Percentiles rank a stretch among this genome's conserved stretches.
phyloP scores from a whole-genome alignment of 1,140 invertebrate species.

The Odontomachus brunneus region DNA sequence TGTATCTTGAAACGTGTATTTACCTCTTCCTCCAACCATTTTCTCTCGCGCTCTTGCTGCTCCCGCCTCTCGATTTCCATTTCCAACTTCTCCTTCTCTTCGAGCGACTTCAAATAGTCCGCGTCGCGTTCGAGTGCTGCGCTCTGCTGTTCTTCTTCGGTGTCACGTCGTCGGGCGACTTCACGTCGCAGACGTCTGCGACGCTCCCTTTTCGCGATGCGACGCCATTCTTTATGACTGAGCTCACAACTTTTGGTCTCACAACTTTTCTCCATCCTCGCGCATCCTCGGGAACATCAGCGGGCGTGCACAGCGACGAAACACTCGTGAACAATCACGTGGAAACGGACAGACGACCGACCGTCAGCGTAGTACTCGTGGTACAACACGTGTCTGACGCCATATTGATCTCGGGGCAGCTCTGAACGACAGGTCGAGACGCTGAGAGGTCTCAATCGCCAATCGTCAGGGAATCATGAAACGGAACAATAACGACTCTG shows the following conservation, averaged over 20 bases:
- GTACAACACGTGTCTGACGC: conserved; percentile 52
- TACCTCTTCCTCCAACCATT: conserved; percentile 84
- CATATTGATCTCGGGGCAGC: conserved; percentile 46
- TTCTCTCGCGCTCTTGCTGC: conserved; percentile 82
- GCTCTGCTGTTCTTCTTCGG: conserved; percentile 73
- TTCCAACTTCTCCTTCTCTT: conserved; percentile 81
- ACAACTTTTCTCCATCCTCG: conserved; percentile 38
- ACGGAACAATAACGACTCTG: background rate
- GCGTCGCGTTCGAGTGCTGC: conserved; percentile 72
- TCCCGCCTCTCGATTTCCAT: conserved; percentile 82
- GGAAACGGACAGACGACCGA: background rate
- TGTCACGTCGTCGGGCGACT: conserved; percentile 81
- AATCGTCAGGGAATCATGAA: background rate
- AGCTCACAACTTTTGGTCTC: conserved; percentile 19
- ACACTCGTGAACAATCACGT: background rate
- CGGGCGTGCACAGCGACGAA: background rate
- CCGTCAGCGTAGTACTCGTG: background rate
- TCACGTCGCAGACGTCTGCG: conserved; percentile 85
- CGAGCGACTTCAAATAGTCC: conserved; percentile 84
- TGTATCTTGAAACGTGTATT: conserved; percentile 6
- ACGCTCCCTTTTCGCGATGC: conserved; percentile 87
- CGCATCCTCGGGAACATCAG: conserved; percentile 16
- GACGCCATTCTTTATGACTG: conserved; percentile 87
- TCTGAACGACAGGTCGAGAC: background rate
- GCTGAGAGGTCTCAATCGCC: conserved; percentile 8